These are phyloP conservation scores for Boulengeromyrus knoepffleri DNA, from an alignment of 2,113 vertebrate species.

Conservation along the genomic window DNA sequence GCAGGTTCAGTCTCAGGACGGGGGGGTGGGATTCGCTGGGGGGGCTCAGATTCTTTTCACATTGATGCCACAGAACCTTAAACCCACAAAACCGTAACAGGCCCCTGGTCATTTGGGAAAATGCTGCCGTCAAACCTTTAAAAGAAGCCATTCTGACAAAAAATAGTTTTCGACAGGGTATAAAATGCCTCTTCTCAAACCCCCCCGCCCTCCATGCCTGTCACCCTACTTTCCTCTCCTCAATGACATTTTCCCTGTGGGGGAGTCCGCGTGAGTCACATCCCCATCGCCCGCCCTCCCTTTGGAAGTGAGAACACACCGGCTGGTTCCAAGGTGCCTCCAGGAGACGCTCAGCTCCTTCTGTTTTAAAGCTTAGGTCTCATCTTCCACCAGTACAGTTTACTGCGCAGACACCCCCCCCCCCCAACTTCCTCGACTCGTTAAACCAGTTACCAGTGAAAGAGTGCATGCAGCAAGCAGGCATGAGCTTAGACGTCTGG, in stretches of 20 bases:
- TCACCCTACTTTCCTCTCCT: constrained; percentile 15
- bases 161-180: not conserved
- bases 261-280: constrained; percentile 15
- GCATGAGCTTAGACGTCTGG: not conserved
- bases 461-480: not conserved
- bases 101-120: constrained; percentile 9
- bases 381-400: not conserved
- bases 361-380: not conserved
- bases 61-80: not conserved
- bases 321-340: not conserved
- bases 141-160: not conserved
- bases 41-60: not conserved
- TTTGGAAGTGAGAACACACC: constrained; percentile 3
- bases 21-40: not conserved
- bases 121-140: not conserved
- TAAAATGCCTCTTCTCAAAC: not conserved
- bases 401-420: not conserved
- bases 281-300: not conserved
- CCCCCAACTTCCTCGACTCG: not conserved
- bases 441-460: not conserved
- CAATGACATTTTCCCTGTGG: constrained; percentile 11
- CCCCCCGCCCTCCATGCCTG: not conserved
- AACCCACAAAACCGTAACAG: not conserved
- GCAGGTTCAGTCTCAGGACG: not conserved
- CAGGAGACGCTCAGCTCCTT: not conserved